These are phyloP conservation scores for Agrypnia vestita DNA, from an alignment of 1,140 invertebrate species.

Conservation along the genomic window DNA sequence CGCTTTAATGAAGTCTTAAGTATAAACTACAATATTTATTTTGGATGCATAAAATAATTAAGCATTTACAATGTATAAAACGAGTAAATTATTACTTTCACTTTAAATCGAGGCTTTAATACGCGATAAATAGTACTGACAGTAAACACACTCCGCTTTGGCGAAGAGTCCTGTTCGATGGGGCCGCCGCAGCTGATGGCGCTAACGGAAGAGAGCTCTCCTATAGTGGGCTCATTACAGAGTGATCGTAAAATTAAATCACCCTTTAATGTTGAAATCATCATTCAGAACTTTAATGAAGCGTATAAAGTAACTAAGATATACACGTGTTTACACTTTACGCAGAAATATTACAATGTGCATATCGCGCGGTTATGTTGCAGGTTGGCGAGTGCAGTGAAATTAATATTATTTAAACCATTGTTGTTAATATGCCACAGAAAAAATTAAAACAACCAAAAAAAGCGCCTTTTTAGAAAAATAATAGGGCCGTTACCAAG, in stretches of 20 bases:
- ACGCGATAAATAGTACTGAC: neutral
- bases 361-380: no score
- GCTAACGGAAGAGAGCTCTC: neutral
- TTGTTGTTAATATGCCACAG: no score
- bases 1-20: neutral
- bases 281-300: slow-evolving; percentile 5
- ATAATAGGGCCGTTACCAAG: no score
- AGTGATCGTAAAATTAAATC: neutral
- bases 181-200: neutral
- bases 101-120: neutral
- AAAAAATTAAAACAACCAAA: no score
- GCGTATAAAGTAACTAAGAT: slow-evolving; percentile 9
- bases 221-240: neutral
- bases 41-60: neutral
- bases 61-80: neutral
- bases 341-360: neutral
- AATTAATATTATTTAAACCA: no score
- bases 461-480: no score
- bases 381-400: no score
- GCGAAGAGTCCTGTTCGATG: neutral
- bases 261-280: slow-evolving; percentile 15
- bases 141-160: neutral
- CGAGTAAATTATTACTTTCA: slow-evolving; percentile 7
- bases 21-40: slow-evolving; percentile 22
- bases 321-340: neutral